These are phyloP conservation scores for Laticauda colubrina DNA, from an alignment of 2,113 vertebrate genomes.

Conservation along the genomic window DNA sequence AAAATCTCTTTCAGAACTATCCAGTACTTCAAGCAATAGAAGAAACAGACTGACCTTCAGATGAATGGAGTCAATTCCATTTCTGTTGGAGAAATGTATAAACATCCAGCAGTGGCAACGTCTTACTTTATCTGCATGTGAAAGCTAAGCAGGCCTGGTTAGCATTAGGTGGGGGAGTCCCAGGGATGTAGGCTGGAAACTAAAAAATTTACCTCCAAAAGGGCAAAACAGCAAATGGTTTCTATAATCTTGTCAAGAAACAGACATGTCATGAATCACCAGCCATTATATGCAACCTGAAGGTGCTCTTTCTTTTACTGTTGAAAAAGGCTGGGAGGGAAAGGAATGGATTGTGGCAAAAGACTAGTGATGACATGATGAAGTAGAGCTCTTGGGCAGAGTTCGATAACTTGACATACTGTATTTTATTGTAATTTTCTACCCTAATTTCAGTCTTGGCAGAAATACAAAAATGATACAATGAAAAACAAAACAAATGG, in stretches of 20 bases:
- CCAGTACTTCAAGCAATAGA: background rate
- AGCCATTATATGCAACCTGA: background rate
- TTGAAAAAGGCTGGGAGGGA: background rate
- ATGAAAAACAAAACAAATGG: background rate
- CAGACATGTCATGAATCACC: background rate
- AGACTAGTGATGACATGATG: background rate
- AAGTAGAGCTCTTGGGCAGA: background rate
- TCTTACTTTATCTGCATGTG: background rate
- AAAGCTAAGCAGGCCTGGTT: background rate
- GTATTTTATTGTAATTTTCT: background rate
- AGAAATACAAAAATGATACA: background rate
- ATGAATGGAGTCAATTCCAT: background rate
- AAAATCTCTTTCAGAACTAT: background rate
- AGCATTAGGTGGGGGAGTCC: background rate
- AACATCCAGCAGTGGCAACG: background rate
- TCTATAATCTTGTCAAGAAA: background rate
- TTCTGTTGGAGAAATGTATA: background rate
- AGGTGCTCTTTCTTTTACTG: background rate
- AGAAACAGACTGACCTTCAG: background rate
- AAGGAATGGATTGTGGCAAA: background rate
- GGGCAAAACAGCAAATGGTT: background rate
- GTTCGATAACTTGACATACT: background rate
- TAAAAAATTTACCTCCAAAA: background rate
- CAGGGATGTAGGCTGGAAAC: background rate
- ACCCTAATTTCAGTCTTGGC: background rate